These are phyloP conservation scores for Rhinolophus ferrumequinum DNA, from an alignment of 2,113 vertebrate genomes.

Conservation along the genomic window DNA sequence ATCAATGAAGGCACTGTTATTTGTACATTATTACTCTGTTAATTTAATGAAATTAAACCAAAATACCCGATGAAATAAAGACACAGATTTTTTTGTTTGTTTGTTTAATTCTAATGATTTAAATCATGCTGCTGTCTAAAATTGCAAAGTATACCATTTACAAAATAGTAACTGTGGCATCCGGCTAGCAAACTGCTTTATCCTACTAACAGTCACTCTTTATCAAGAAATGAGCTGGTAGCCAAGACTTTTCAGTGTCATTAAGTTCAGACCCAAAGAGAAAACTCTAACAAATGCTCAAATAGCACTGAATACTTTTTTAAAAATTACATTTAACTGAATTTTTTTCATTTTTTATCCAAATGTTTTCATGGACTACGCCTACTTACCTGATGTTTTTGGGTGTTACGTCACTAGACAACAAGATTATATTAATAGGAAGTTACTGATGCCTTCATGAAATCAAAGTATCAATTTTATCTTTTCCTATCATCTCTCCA, in stretches of 20 bases:
- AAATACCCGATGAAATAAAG: neutral
- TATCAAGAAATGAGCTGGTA: neutral
- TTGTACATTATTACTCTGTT: neutral
- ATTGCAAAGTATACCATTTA: neutral
- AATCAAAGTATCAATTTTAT: neutral
- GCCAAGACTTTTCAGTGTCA: neutral
- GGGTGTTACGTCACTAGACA: neutral
- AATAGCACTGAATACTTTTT: neutral
- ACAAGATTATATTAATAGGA: neutral
- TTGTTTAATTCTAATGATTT: neutral
- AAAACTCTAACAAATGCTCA: neutral
- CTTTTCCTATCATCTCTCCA: neutral
- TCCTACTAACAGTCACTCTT: neutral
- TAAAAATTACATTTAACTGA: neutral
- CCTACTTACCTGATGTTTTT: neutral
- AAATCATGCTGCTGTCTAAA: neutral
- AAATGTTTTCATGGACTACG: neutral
- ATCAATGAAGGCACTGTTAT: neutral
- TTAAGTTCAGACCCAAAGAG: neutral
- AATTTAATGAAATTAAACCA: conserved; percentile 38
- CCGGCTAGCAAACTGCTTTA: neutral
- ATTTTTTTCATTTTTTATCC: neutral
- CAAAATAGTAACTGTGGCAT: neutral
- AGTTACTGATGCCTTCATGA: neutral
- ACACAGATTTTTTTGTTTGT: neutral